Conservation (phyloP, 1,140 invertebrate species). For the Solen grandis region DNA sequence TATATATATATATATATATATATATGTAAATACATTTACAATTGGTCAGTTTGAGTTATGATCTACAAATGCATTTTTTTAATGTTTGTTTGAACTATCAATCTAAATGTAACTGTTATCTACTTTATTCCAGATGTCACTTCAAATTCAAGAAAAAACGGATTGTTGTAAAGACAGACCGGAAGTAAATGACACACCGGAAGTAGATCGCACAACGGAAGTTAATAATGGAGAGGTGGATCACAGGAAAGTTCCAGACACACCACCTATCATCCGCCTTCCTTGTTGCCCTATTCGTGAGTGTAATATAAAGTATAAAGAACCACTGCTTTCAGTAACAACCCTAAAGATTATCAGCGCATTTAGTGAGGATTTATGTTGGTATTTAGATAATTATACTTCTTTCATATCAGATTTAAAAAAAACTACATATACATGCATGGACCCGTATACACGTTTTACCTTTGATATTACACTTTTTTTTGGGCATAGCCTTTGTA, state of each 20-base stretch:
- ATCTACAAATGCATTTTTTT: too few relatives aligned
- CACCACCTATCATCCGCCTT: slow-evolving; percentile 38
- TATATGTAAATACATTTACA: too few relatives aligned
- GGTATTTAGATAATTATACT: background rate
- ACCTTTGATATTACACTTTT: background rate
- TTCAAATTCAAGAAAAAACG: too few relatives aligned
- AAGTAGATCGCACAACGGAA: background rate
- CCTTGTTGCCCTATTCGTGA: slow-evolving; percentile 47
- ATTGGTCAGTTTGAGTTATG: too few relatives aligned
- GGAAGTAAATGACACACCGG: too few relatives aligned
- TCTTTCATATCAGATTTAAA: background rate
- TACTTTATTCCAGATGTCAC: too few relatives aligned
- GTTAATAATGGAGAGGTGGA: background rate
- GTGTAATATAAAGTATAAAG: background rate
- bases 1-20: too few relatives aligned
- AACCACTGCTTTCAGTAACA: background rate
- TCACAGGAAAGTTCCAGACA: slow-evolving; percentile 24
- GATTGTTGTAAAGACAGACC: too few relatives aligned
- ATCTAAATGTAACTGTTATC: too few relatives aligned
- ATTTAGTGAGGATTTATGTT: background rate
- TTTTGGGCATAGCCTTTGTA: background rate
- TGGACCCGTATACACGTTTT: background rate
- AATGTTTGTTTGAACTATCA: too few relatives aligned
- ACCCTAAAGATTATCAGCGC: background rate
- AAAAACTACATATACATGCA: too few relatives aligned